Percentiles rank a stretch among this genome's conserved stretches.
Evolutionary conservation across 2,113 vertebrate genomes (phyloP).

Genomic region (Diadophis punctatus): DNA sequence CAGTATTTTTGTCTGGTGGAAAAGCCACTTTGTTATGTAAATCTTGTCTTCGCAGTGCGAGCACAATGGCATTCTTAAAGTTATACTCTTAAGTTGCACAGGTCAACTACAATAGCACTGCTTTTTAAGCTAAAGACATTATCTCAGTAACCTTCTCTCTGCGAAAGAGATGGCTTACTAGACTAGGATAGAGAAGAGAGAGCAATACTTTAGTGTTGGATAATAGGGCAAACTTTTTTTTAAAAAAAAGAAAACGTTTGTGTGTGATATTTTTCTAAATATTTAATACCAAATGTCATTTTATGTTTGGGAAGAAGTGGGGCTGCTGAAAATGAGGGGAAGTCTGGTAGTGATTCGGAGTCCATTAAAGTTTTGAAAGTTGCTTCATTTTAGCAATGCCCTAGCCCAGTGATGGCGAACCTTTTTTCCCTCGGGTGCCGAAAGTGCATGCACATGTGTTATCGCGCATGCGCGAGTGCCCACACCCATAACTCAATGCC

Average conservation of each 20-base stretch:
- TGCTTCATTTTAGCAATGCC: constrained; percentile 12
- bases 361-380: neutral
- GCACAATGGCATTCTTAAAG: neutral
- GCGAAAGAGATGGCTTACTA: neutral
- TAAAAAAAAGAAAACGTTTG: neutral
- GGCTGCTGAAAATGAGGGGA: neutral
- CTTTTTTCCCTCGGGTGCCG: no score
- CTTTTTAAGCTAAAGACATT: neutral
- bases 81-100: neutral
- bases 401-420: no score
- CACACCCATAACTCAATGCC: no score
- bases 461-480: no score
- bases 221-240: neutral
- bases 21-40: neutral
- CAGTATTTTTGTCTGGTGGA: neutral
- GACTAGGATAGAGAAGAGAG: neutral
- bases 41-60: neutral
- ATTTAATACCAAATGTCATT: constrained; percentile 19
- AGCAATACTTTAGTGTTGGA: neutral
- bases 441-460: no score
- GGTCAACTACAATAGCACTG: neutral
- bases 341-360: neutral
- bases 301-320: neutral
- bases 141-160: neutral
- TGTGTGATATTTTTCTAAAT: neutral